Evolutionary conservation across 2,797 vertebrate genomes (phyloP).

Genomic region (Staurois parvus): DNA sequence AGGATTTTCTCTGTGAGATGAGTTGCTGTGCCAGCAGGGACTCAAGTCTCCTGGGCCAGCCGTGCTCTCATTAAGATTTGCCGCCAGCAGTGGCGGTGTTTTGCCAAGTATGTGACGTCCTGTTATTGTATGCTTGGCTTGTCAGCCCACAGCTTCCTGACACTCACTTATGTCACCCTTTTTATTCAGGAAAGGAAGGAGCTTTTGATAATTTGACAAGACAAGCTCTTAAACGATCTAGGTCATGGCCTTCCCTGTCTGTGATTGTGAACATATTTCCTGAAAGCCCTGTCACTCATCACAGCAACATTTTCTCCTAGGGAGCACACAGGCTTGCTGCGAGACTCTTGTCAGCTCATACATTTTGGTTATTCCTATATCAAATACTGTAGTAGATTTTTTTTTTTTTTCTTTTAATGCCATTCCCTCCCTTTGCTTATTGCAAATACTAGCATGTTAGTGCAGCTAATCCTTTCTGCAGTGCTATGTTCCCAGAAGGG

Average conservation of each 20-base stretch:
- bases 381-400: conserved; percentile 75
- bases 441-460: conserved; percentile 78
- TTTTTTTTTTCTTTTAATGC: conserved; percentile 63
- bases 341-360: conserved; percentile 81
- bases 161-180: conserved; percentile 91
- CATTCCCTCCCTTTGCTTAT: conserved; percentile 65
- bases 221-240: conserved; percentile 91
- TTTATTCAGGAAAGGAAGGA: conserved; percentile 88
- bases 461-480: conserved; percentile 82
- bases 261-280: conserved; percentile 90
- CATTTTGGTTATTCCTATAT: conserved; percentile 84
- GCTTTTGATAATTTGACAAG: conserved; percentile 90
- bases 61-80: conserved; percentile 86
- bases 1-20: conserved; percentile 84
- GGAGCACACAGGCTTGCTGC: conserved; percentile 80
- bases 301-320: conserved; percentile 86
- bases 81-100: conserved; percentile 86
- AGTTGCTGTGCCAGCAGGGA: conserved; percentile 86
- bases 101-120: conserved; percentile 88
- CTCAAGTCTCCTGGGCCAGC: conserved; percentile 87
- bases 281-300: conserved; percentile 89
- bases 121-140: conserved; percentile 88
- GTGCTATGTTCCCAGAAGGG: conserved; percentile 81
- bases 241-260: conserved; percentile 90
- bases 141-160: conserved; percentile 88